Conservation (phyloP, 1,140 invertebrate species). For the Hyposmocoma kahamanoa region DNA sequence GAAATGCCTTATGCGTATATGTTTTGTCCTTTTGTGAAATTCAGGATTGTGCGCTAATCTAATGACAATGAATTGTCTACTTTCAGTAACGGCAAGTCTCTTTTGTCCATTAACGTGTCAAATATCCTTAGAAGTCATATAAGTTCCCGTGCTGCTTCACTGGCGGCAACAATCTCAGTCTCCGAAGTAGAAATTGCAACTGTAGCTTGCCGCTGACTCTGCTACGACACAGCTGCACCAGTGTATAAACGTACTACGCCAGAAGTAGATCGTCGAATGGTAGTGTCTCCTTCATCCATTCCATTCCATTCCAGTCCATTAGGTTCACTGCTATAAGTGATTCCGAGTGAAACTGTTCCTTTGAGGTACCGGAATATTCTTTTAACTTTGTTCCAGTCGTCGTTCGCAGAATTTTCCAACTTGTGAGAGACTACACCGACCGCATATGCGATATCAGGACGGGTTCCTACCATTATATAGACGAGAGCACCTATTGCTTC, state of each 20-base stretch:
- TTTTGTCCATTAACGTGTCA: slow-evolving; percentile 5
- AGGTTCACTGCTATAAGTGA: background rate
- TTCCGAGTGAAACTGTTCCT: background rate
- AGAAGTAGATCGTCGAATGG: slow-evolving; percentile 35
- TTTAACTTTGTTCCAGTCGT: slow-evolving; percentile 36
- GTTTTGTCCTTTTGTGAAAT: slow-evolving; percentile 54
- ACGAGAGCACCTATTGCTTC: slow-evolving; percentile 50
- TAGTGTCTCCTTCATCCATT: slow-evolving; percentile 34
- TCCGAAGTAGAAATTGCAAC: slow-evolving; percentile 55
- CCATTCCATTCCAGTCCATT: slow-evolving; percentile 35
- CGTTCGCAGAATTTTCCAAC: slow-evolving; percentile 41
- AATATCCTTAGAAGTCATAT: slow-evolving; percentile 36
- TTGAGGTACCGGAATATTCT: slow-evolving; percentile 5
- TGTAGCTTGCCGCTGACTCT: slow-evolving; percentile 38
- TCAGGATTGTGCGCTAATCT: slow-evolving; percentile 29
- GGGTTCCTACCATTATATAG: slow-evolving; percentile 47
- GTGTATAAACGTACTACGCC: slow-evolving; percentile 30
- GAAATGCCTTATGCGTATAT: slow-evolving; percentile 48
- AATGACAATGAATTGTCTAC: slow-evolving; percentile 29
- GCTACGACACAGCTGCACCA: slow-evolving; percentile 36
- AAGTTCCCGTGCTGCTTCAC: slow-evolving; percentile 47
- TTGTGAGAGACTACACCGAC: slow-evolving; percentile 37
- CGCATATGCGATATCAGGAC: slow-evolving; percentile 50
- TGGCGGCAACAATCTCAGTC: slow-evolving; percentile 63
- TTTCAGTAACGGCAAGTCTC: slow-evolving; percentile 15